Conservation (phyloP, 2,888 invertebrate genomes). For the Antheraea yamamai region DNA sequence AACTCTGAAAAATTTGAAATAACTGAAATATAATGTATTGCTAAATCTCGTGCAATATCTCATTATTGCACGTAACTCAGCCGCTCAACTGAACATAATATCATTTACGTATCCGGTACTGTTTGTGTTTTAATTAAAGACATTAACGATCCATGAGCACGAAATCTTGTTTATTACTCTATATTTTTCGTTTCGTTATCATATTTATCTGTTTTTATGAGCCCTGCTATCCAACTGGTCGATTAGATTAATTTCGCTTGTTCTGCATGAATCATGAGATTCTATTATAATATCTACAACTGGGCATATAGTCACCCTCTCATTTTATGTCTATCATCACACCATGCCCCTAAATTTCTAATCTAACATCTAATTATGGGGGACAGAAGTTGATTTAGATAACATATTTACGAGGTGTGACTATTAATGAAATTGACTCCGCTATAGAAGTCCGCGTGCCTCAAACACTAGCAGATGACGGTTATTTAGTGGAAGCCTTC, state of each 20-base stretch:
- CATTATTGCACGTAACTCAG: not conserved
- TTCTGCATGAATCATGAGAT: not conserved
- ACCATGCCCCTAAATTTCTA: not conserved
- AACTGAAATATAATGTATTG: no score
- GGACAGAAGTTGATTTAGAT: not conserved
- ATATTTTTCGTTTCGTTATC: not conserved
- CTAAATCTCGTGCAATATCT: not conserved
- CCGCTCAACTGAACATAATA: not conserved
- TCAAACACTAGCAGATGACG: no score
- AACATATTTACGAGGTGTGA: not conserved
- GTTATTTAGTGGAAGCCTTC: no score
- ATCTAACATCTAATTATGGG: not conserved
- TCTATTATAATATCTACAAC: not conserved
- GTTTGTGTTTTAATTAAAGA: not conserved
- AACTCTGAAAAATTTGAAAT: no score
- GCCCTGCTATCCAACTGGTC: not conserved
- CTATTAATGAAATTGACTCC: no score
- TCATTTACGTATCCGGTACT: slow-evolving; percentile 5
- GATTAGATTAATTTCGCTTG: not conserved
- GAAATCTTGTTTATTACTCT: not conserved
- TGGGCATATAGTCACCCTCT: not conserved
- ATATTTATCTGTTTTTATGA: not conserved
- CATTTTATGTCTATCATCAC: not conserved
- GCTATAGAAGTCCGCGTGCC: no score
- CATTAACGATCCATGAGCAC: not conserved